Base-by-base conservation (phyloP, 2,113 vertebrate species). In the Taurulus bubalis region DNA sequence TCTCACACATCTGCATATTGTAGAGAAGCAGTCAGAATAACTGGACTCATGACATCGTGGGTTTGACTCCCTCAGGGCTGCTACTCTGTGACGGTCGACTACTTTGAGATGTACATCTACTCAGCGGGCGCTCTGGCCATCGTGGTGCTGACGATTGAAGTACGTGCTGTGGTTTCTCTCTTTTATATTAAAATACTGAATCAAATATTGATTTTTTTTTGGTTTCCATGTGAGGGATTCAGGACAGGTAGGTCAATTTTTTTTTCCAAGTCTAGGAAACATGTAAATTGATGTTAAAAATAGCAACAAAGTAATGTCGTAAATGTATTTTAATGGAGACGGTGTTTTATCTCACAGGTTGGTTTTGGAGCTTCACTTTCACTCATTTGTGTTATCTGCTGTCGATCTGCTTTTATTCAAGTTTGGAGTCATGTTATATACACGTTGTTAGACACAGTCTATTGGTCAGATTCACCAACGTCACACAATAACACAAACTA, bases 101-200 rank as follows among this genome's bases (percentile, higher is more conserved):
- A 97, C 90, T 96, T 97, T 3, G 96, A 98, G 90, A 96, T 95
- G 0, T 98, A 98, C 0, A 97, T 98, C 83, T 99, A 98, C 93
- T 93, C 97, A 51, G 96, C 97, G 0, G 97, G 97, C 88, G 97
- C 96, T 14, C 94, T 99, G 4, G 95, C 96, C 90, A 98, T 99
- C 0, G 96, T 97, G 1, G 96, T 98, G 68, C 56, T 98, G 91
- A 96, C 97, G 2, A 96, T 98, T 0, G 97, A 99, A 95, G 97
- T 99, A 92, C 12, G 91, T 66, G 7, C 18, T 6, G 0, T 8
- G 15, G 22, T 30, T 45, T 18, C 8, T 60, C 7, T 5, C 38
- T 49, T 47, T n/a, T 60, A 12, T 10, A 6, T 24, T 53, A 3
- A 74, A n/a, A 67, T 15, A 7, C 38, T 45, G 16, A 32, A 8